A percentile compares a stretch with the other conserved stretches of the same genome.
Conservation (phyloP, 2,888 invertebrate genomes). For the Myopa testacea region DNA sequence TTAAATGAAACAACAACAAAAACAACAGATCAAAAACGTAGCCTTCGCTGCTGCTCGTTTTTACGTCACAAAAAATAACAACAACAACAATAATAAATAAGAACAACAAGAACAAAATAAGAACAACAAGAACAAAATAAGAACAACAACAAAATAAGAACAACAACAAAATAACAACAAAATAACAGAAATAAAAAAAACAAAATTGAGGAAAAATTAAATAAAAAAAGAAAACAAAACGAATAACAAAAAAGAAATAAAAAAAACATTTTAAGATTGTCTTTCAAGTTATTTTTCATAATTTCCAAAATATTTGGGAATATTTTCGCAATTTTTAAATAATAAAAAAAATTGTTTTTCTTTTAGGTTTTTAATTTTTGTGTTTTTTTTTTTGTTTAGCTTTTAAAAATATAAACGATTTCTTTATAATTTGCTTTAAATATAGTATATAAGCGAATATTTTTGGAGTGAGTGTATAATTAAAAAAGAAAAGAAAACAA, state of each 20-base stretch:
- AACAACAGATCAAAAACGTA: background rate
- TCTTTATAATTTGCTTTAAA: conserved; percentile 1
- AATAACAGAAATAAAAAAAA: background rate
- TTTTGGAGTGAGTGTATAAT: too few species aligned
- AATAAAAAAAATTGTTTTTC: too few species aligned
- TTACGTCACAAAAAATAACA: background rate
- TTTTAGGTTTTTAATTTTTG: too few species aligned
- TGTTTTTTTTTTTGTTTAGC: background rate
- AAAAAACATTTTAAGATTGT: too few species aligned
- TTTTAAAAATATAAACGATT: background rate
- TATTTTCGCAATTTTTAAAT: too few species aligned
- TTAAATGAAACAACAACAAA: background rate
- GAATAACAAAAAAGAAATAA: background rate
- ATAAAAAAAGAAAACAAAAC: background rate
- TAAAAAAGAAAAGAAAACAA: background rate
- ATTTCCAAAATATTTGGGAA: too few species aligned
- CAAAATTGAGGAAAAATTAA: too few species aligned
- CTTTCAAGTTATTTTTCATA: too few species aligned
- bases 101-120: background rate
- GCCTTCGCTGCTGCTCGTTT: background rate
- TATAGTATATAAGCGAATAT: too few species aligned
- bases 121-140: background rate
- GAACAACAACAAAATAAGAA: too few species aligned
- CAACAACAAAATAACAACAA: background rate
- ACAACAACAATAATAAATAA: background rate